phyloP scores from a whole-genome alignment of 2,888 invertebrate genomes.

The Cremastinae sp. region DNA sequence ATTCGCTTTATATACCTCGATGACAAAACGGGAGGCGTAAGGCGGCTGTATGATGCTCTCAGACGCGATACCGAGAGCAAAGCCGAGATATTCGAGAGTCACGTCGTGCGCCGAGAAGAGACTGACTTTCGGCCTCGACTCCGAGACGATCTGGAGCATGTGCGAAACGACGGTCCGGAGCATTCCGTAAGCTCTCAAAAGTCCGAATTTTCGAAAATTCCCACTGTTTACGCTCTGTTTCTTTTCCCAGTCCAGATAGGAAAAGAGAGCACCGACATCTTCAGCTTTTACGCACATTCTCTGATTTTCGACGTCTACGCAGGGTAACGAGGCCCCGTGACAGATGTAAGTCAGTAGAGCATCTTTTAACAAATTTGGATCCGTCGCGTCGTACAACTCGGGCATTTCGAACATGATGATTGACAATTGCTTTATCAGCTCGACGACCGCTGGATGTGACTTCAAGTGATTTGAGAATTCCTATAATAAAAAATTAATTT shows the following conservation, averaged over 20 bases:
- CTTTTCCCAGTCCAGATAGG: conserved; percentile 91
- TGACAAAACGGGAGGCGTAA: conserved; percentile 92
- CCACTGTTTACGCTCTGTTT: conserved; percentile 84
- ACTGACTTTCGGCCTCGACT: conserved; percentile 87
- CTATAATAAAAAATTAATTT: conserved; percentile 76
- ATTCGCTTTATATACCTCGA: conserved; percentile 92
- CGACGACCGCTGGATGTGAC: conserved; percentile 88
- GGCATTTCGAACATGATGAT: conserved; percentile 86
- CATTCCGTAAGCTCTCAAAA: conserved; percentile 90
- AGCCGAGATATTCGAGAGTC: conserved; percentile 91
- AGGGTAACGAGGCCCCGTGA: conserved; percentile 91
- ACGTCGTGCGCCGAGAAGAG: conserved; percentile 96
- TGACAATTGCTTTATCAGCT: conserved; percentile 85
- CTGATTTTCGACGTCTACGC: conserved; percentile 81
- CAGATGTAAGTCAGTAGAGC: conserved; percentile 92
- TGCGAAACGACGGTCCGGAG: conserved; percentile 90
- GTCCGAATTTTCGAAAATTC: conserved; percentile 81
- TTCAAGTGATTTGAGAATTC: conserved; percentile 85
- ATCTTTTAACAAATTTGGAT: conserved; percentile 89
- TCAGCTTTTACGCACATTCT: conserved; percentile 85
- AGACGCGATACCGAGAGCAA: conserved; percentile 88
- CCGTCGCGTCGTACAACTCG: conserved; percentile 83
- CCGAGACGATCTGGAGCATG: conserved; percentile 90
- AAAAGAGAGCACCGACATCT: conserved; percentile 89
- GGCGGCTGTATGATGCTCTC: conserved; percentile 85